Evolutionary conservation across 2,888 invertebrate species (phyloP), one percentile per base, ranked within the genome.

Genomic region (Limenitis camilla): DNA sequence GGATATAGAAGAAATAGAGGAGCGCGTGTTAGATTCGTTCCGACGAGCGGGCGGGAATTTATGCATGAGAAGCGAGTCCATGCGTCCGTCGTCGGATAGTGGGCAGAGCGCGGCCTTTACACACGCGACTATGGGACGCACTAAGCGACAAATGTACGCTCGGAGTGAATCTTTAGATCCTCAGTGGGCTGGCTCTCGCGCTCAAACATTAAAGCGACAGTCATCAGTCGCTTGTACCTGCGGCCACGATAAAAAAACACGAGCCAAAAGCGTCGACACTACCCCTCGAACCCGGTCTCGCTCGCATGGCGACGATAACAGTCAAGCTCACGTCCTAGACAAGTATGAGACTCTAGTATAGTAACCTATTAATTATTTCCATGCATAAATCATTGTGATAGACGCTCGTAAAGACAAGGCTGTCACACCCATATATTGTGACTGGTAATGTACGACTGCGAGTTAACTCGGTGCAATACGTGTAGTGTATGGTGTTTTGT

Each of bases 321-420:
- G 72, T 39, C 78, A 77, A 56, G 69, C 68, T 11, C 83, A 86
- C 57, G 87, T 88, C 41, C 78, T 88, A 31, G 88, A 88, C 61
- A 88, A 88, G 66, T 88, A 88, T 60, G 88, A 88, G 63, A 88
- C 88, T 19, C 78, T 88, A 52, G 88, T 88, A 40, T 87, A 81
- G 71, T 62, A 39, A 47, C 44, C 49, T 43, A 45, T 53, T 53
- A 53, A 58, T 57, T 55, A 56, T 62, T 58, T 69, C 64, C 67
- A 64, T 66, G 67, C 67, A 65, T 64, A 63, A 41, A 41, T 63
- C 56, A 59, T 63, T 66, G 68, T 67, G 63, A 68, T 68, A 72
- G 65, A 65, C 63, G 59, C 55, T 44, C 64, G 58, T 64, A 58
- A 57, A 62, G 47, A 56, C 41, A 38, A 30, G 56, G 49, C 51